These are phyloP conservation scores for Nanorana parkeri DNA, from an alignment of 2,113 vertebrate species.

Conservation along the genomic window DNA sequence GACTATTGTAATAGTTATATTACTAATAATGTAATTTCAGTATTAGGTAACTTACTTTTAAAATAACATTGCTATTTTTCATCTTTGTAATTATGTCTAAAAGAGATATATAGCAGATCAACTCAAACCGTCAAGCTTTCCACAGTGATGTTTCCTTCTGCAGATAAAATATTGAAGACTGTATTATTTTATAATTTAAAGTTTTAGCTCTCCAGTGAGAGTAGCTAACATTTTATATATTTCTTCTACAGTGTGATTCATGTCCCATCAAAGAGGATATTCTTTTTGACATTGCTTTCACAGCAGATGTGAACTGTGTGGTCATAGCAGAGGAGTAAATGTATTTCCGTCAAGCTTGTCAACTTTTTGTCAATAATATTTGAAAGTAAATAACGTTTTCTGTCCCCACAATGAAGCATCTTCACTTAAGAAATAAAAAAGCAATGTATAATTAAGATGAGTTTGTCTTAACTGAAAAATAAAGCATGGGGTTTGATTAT, in stretches of 20 bases:
- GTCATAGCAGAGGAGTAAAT: conserved; percentile 10
- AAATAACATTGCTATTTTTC: no score
- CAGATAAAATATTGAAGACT: conserved; percentile 12
- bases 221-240: background rate
- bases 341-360: conserved; percentile 24
- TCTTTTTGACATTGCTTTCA: conserved; percentile 19
- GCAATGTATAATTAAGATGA: background rate
- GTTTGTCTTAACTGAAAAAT: no score
- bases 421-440: background rate
- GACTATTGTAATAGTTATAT: no score
- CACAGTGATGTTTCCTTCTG: background rate
- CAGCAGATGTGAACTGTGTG: background rate
- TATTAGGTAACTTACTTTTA: no score
- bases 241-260: conserved; percentile 2
- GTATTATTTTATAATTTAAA: conserved; percentile 10
- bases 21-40: background rate
- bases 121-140: background rate
- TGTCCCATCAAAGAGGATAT: conserved; percentile 23
- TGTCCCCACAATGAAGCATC: no score
- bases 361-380: conserved; percentile 4
- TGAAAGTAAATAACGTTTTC: background rate
- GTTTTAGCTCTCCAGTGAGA: background rate
- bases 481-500: no score
- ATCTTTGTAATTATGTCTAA: no score
- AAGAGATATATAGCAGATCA: background rate